Evolutionary conservation across 2,888 invertebrate genomes (phyloP), one percentile per base, ranked within the genome.

Genomic region (Meteorus colon): DNA sequence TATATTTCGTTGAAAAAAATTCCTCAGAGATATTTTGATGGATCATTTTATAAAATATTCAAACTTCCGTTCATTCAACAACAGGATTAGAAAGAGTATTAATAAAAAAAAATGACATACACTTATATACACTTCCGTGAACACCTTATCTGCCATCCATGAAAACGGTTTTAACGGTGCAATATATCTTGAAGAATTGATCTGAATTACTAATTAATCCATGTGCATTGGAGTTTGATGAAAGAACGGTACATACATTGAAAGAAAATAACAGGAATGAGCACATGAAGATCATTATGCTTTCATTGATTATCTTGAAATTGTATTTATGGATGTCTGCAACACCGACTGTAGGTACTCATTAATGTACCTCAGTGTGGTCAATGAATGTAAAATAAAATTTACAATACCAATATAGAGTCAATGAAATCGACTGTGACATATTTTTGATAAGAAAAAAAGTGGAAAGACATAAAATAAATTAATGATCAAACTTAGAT

Each of bases 191-290:
- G 66, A 66, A 75, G 78, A 69, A 70, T 73, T 67, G 73, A 75
- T 75, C 59, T 67, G 74, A 73, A 77, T 78, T 78, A 70, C 77
- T 78, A 80, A 80, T 80, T 78, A 74, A 77, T 63, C 62, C 76
- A 19, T 55, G n/a, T 19, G n/a, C n/a, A 48, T n/a, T 48, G 19
- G 75, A 74, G 74, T 78, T 76, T 80, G 80, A 73, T 71, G 73
- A 76, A 59, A 70, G 67, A 80, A 77, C 77, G 78, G 76, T 80
- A 77, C 68, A 69, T 31, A 31, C 41, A 67, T 67, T 72, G 8
- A 0, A 55, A 5, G 0, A 55, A 19, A 24, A 55, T 19, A 55
- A 8, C 19, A 19, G n/a, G n/a, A n/a, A 55, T 19, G 4, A 55
- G 4, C 55, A 24, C 55, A 19, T 19, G 8, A 19, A 4, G n/a